Evolutionary conservation across 2,113 vertebrate species (phyloP), one percentile per base, ranked within the genome.

Genomic region (Brachirus orientalis): DNA sequence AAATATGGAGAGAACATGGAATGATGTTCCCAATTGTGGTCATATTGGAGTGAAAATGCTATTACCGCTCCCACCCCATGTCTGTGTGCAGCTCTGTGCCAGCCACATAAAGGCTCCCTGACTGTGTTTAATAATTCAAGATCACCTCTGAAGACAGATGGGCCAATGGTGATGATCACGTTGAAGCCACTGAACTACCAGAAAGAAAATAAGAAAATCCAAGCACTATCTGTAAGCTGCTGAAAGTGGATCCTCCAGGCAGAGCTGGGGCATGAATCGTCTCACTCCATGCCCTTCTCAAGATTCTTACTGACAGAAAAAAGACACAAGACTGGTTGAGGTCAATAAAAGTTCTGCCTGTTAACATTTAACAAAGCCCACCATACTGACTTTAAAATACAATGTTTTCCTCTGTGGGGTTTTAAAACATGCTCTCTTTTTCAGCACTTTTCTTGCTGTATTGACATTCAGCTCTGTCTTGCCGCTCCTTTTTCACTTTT

Each of bases 61-160:
- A 78, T 86, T 77, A 72, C 63, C 48, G 33, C 82, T 70, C n/a
- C n/a, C 80, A 75, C 63, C 57, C 43, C 18, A 60, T 69, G 63
- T 72, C 66, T 80, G 58, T 69, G 51, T 66, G 71, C 76, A 14
- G 54, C 69, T 72, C 68, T 18, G 50, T 72, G 69, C 68, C 68
- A 61, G 79, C 51, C 62, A 62, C 72, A 84, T 72, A 74, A 88
- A 83, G 66, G 63, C 69, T 79, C 72, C 66, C 67, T 33, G 36
- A 69, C 70, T 59, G 81, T 41, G 51, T 83, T 90, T 84, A 83
- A 85, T 85, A 63, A 83, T 82, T 78, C 40, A 55, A 38, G 65
- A 69, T 67, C 80, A 75, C 76, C 71, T 73, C 51, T 66, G 16
- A 77, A 63, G 81, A 84, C 79, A 84, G 88, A 90, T 81, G 77